These are phyloP conservation scores for Phalacrocorax brasilianus DNA, from an alignment of 2,113 vertebrate genomes.

Conservation along the genomic window DNA sequence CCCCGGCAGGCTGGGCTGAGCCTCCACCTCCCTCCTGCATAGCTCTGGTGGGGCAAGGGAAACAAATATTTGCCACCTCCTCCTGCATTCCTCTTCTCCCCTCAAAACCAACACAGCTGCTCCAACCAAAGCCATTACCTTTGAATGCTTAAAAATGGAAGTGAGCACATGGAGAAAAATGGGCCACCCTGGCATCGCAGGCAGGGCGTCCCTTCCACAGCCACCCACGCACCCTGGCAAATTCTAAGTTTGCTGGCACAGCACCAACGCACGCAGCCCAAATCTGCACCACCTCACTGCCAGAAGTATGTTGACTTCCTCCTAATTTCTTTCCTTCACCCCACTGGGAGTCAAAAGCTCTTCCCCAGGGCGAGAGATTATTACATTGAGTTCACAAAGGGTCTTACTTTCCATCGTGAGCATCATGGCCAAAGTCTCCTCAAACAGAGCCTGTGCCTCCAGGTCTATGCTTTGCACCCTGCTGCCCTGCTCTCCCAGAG, in stretches of 20 bases:
- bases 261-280: not conserved
- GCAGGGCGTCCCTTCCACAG: not conserved
- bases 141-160: not conserved
- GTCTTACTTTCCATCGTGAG: slow-evolving; percentile 80
- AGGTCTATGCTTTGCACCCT: slow-evolving; percentile 72
- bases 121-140: not conserved
- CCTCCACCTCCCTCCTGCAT: not conserved
- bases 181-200: rapidly evolving
- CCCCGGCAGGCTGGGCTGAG: not conserved
- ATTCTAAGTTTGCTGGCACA: not conserved
- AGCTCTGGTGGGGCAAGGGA: not conserved
- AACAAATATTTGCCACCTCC: not conserved
- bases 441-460: slow-evolving; percentile 75
- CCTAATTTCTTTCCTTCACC: rapidly evolving
- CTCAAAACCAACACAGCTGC: rapidly evolving
- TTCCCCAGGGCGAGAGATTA: rapidly evolving
- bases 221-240: rapidly evolving
- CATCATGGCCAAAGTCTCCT: slow-evolving; percentile 78
- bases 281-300: not conserved
- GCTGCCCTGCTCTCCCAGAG: slow-evolving; percentile 49
- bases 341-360: not conserved
- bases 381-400: rapidly evolving
- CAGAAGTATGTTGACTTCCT: rapidly evolving
- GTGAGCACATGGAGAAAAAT: rapidly evolving
- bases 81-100: not conserved